A percentile compares a stretch with the other conserved stretches of the same genome.
These are phyloP conservation scores for Hemicrepidius hirtus DNA, from an alignment of 2,888 invertebrate species.

Conservation along the genomic window DNA sequence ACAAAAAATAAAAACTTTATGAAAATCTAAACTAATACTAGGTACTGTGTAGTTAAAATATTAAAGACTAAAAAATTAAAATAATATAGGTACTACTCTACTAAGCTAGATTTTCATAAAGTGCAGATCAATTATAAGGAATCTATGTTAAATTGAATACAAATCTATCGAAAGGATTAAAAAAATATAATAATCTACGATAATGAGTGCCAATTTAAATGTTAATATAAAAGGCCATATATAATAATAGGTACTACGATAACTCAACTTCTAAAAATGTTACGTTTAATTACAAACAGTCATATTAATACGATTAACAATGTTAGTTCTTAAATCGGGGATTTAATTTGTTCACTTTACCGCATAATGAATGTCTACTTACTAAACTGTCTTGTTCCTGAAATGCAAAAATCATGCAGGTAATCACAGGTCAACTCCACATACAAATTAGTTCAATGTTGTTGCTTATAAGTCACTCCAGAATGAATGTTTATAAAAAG, in stretches of 20 bases:
- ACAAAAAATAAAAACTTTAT: neutral
- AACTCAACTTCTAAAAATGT: neutral
- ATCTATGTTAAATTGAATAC: constrained; percentile 5
- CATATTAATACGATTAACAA: constrained; percentile 1
- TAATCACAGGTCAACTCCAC: constrained; percentile 48
- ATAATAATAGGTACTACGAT: constrained; percentile 23
- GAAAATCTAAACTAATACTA: no score
- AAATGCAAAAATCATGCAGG: constrained; percentile 72
- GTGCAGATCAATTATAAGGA: no score
- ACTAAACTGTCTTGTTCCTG: constrained; percentile 81
- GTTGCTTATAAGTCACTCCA: constrained; percentile 29
- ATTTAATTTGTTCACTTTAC: constrained; percentile 45
- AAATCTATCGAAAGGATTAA: neutral
- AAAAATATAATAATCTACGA: neutral
- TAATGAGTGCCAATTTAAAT: neutral
- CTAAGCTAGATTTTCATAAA: no score
- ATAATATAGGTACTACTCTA: no score
- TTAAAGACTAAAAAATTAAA: no score
- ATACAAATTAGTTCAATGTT: constrained; percentile 9
- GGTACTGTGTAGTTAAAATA: no score
- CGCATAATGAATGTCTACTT: constrained; percentile 71
- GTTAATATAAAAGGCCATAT: constrained; percentile 64
- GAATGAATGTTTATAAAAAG: neutral
- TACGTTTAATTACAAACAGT: neutral
- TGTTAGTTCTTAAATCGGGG: constrained; percentile 10